phyloP scores from a whole-genome alignment of 1,140 invertebrate species.

The Cotesia vestalis region DNA sequence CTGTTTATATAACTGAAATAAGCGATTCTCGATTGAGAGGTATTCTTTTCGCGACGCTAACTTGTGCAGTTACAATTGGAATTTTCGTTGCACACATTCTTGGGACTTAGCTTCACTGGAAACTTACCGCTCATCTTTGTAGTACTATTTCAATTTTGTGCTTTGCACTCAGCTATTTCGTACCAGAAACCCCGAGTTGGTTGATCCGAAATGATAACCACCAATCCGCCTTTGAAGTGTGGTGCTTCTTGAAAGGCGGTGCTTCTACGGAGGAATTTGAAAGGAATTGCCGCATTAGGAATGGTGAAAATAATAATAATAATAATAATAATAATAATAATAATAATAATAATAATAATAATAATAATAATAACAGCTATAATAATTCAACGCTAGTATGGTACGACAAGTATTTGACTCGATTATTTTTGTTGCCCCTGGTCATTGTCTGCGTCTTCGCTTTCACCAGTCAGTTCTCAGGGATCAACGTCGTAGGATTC shows the following conservation, averaged over 20 bases:
- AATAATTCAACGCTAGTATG: background rate
- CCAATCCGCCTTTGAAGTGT: conserved; percentile 65
- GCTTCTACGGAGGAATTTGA: conserved; percentile 43
- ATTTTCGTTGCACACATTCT: conserved; percentile 68
- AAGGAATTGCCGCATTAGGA: conserved; percentile 18
- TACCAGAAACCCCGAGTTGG: conserved; percentile 80
- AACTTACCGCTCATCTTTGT: conserved; percentile 67
- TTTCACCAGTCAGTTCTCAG: conserved; percentile 71
- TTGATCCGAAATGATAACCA: conserved; percentile 67
- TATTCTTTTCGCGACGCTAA: conserved; percentile 67
- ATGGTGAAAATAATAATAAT: conserved; percentile 17
- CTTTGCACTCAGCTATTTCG: conserved; percentile 62
- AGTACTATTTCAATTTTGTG: conserved; percentile 65
- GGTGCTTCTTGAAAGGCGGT: conserved; percentile 46
- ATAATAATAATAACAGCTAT: background rate
- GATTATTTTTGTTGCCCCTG: conserved; percentile 69
- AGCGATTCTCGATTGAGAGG: conserved; percentile 69
- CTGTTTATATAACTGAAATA: conserved; percentile 68
- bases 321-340: background rate
- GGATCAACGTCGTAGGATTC: conserved; percentile 76
- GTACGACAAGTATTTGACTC: conserved; percentile 28
- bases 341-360: conserved; percentile 49
- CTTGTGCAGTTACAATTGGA: conserved; percentile 68
- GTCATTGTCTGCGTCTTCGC: conserved; percentile 71
- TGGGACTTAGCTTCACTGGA: conserved; percentile 71